Conservation (phyloP, 2,888 invertebrate species). For the Chironomus tentans region DNA sequence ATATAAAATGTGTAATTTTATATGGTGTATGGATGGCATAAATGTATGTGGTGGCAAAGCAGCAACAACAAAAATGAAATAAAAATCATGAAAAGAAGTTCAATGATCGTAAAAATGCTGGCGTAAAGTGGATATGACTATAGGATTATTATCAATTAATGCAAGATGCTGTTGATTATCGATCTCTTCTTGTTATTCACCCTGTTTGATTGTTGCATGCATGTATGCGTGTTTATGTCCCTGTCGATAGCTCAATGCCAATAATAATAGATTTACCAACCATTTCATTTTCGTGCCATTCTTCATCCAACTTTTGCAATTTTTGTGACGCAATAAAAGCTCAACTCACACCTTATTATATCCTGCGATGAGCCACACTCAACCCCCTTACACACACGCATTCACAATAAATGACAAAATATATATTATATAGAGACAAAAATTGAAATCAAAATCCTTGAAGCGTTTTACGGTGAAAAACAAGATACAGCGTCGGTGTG, state of each 20-base stretch:
- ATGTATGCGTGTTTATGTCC: not conserved
- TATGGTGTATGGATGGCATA: not conserved
- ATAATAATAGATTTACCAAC: not conserved
- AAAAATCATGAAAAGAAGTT: not conserved
- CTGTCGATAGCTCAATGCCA: too few relatives aligned
- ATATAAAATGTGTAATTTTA: not conserved
- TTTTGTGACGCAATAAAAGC: not conserved
- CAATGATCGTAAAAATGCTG: not conserved
- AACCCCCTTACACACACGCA: too few relatives aligned
- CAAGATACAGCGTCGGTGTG: not conserved
- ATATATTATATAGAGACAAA: not conserved
- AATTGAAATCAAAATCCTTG: not conserved
- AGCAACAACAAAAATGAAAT: too few relatives aligned
- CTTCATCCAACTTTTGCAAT: not conserved
- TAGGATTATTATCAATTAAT: slow-evolving; percentile 24
- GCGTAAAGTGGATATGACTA: not conserved
- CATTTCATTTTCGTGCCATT: not conserved
- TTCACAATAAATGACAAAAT: not conserved
- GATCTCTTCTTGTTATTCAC: not conserved
- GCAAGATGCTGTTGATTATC: slow-evolving; percentile 23
- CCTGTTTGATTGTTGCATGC: not conserved
- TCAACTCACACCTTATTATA: not conserved
- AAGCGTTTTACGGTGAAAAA: not conserved
- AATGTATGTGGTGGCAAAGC: not conserved
- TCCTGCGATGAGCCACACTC: too few relatives aligned